Percentiles rank a stretch among this genome's conserved stretches.
These are phyloP conservation scores for Strigops habroptila DNA, from an alignment of 2,113 vertebrate species.

Conservation along the genomic window DNA sequence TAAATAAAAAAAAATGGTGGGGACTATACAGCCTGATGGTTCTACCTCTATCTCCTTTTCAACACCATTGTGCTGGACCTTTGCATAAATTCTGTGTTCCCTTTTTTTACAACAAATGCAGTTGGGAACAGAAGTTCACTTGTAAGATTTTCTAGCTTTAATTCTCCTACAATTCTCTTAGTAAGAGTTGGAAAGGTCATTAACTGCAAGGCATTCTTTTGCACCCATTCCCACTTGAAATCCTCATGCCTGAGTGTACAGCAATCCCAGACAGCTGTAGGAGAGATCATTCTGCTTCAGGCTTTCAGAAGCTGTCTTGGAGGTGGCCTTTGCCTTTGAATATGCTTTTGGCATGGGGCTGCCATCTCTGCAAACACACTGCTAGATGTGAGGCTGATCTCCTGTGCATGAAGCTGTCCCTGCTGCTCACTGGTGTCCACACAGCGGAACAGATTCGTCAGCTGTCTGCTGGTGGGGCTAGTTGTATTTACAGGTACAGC, in stretches of 20 bases:
- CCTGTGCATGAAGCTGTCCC: neutral
- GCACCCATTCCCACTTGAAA: neutral
- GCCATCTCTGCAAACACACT: neutral
- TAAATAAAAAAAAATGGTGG: neutral
- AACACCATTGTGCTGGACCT: neutral
- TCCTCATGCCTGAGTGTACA: fast-evolving
- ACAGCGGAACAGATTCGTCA: neutral
- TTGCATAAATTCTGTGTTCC: neutral
- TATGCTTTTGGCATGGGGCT: neutral
- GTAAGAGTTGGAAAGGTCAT: neutral
- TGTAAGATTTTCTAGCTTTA: neutral
- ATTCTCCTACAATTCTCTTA: neutral
- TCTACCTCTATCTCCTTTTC: neutral
- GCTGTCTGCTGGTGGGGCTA: neutral
- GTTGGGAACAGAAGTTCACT: neutral
- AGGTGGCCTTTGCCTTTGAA: neutral
- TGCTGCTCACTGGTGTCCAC: neutral
- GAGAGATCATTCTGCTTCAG: neutral
- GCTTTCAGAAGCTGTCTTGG: neutral
- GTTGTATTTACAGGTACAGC: neutral
- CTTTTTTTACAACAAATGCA: neutral
- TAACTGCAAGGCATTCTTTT: neutral
- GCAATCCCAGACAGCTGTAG: neutral
- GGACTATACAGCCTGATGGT: neutral
- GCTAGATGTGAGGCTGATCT: neutral